phyloP scores from a whole-genome alignment of 2,888 invertebrate species.

The Ligdia adustata region DNA sequence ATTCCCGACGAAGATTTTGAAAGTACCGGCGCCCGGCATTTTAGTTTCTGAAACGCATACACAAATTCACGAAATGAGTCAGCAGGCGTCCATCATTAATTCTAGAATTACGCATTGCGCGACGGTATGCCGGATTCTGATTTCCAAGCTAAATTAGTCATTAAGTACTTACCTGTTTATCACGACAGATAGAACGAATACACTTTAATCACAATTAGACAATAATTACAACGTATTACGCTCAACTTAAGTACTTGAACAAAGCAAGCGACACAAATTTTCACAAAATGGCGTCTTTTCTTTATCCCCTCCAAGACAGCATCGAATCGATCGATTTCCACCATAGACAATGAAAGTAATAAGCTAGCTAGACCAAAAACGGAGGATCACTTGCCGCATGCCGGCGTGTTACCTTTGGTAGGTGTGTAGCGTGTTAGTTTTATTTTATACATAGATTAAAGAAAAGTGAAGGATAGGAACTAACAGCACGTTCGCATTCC shows the following conservation, averaged over 20 bases:
- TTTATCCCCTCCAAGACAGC: neutral
- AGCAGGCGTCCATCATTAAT: constrained; percentile 67
- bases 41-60: constrained; percentile 83
- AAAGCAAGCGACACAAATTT: neutral
- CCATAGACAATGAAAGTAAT: too few relatives aligned
- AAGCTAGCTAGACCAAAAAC: too few relatives aligned
- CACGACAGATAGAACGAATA: constrained; percentile 4
- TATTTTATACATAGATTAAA: too few relatives aligned
- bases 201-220: neutral
- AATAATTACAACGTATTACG: neutral
- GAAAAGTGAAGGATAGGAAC: too few relatives aligned
- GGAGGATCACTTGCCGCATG: too few relatives aligned
- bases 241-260: neutral
- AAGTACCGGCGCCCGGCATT: constrained; percentile 97
- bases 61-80: constrained; percentile 80
- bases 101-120: constrained; percentile 51
- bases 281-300: constrained; percentile 23
- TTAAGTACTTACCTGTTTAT: constrained; percentile 53
- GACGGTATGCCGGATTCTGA: constrained; percentile 39
- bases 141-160: constrained; percentile 6
- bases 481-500: too few relatives aligned
- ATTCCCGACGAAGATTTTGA: constrained; percentile 99
- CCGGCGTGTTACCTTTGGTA: too few relatives aligned
- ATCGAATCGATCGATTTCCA: too few relatives aligned
- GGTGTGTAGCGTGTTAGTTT: too few relatives aligned